Evolutionary conservation across 2,113 vertebrate species (phyloP), one percentile per base, ranked within the genome.

Genomic region (Peromyscus maniculatus): DNA sequence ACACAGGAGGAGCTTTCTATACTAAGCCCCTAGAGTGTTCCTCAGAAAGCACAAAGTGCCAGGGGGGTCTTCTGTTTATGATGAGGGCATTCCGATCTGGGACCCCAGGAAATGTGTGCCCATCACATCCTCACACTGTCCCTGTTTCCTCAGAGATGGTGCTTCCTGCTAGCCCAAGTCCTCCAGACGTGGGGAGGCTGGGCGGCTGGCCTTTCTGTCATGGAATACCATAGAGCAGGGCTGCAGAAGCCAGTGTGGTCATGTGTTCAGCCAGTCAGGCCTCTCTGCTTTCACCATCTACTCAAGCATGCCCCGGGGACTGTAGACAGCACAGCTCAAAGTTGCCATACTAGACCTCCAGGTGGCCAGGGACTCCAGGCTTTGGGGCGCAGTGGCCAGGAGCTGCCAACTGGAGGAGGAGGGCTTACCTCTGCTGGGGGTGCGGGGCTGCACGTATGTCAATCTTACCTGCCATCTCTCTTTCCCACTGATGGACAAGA

Each of bases 401-500:
- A 99, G 98, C 77, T 96, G 98, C 26, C 3, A 99, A 98, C 31
- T 99, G 98, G 55, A 97, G 97, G 98, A 99, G 80, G 83, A 1
- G 0, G 57, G 79, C 19, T 26, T 59, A 39, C 52, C 43, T 36
- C 39, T 66, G 15, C 26, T 7, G 19, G n/a, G 33, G 57, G 66
- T 10, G 64, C 4, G 1, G 17, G 28, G 26, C 5, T 0, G 16
- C 4, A 13, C 17, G 49, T 5, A 2, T 49, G 24, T 33, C 17
- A 1, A 16, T 21, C 49, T 91, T 88, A 43, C 26, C 31, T 77
- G 21, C 26, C 17, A 19, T 72, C 72, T 55, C 49, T 43, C 72
- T 43, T 28, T 13, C 43, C 57, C 12, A 28, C 59, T 57, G 75
- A 66, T 33, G 13, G 80, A 26, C 16, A 0, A n/a, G 62, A n/a